Evolutionary conservation across 2,113 vertebrate genomes (phyloP).

Genomic region (Vidua macroura): DNA sequence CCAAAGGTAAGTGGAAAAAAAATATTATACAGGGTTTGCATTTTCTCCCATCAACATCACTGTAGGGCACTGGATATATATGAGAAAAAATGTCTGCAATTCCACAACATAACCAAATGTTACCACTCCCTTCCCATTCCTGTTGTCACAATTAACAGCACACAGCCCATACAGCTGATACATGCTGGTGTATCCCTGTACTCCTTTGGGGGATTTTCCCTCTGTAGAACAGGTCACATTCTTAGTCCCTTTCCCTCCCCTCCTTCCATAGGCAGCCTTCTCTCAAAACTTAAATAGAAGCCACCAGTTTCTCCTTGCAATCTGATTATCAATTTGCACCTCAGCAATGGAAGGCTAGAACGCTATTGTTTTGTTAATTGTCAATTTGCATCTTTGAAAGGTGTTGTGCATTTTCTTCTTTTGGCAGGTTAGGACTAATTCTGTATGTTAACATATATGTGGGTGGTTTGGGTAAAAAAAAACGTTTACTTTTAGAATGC

Average conservation of each 20-base stretch:
- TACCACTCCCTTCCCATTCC: not conserved
- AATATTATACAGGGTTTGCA: not conserved
- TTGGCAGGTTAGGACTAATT: constrained; percentile 78
- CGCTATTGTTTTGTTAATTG: constrained; percentile 83
- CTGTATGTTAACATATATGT: constrained; percentile 70
- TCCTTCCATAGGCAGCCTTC: constrained; percentile 57
- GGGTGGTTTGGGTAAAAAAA: not conserved
- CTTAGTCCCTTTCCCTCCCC: not conserved
- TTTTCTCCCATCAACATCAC: not conserved
- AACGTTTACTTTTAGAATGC: constrained; percentile 7
- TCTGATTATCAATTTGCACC: constrained; percentile 81
- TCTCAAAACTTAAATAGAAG: constrained; percentile 69
- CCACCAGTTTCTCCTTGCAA: constrained; percentile 50
- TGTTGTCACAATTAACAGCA: not conserved
- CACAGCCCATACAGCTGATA: not conserved
- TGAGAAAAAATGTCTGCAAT: not conserved
- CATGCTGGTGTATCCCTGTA: not conserved
- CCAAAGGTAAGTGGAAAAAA: not conserved
- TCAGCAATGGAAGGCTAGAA: constrained; percentile 68
- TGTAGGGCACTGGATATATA: not conserved
- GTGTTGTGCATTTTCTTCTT: constrained; percentile 75
- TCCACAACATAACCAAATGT: not conserved
- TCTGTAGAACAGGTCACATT: not conserved
- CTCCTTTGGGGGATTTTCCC: not conserved
- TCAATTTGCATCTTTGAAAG: constrained; percentile 82